phyloP scores from a whole-genome alignment of 2,797 vertebrate species.

The Australoheros facetus region DNA sequence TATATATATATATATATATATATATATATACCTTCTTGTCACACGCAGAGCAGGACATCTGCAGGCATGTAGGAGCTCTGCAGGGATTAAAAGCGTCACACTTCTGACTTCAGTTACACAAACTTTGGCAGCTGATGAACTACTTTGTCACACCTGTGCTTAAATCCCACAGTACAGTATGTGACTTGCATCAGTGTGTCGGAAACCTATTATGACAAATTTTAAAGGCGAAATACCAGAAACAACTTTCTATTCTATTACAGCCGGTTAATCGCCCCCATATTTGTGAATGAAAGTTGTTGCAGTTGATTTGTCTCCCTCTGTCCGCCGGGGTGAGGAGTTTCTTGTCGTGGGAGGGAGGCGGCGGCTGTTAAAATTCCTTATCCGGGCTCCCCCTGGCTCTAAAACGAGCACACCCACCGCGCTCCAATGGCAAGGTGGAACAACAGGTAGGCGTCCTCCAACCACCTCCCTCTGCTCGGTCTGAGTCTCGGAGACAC shows the following conservation, averaged over 20 bases:
- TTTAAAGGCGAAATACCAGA: neutral
- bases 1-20: too few relatives aligned
- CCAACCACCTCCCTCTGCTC: neutral
- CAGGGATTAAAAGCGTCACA: conserved; percentile 40
- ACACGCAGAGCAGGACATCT: conserved; percentile 14
- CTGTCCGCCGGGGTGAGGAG: neutral
- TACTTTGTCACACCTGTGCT: neutral
- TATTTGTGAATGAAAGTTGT: conserved; percentile 51
- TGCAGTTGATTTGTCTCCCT: conserved; percentile 20
- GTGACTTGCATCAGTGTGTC: neutral
- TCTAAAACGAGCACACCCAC: conserved; percentile 29
- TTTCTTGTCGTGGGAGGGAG: neutral
- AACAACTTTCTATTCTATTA: neutral
- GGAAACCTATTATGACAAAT: neutral
- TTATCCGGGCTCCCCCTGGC: conserved; percentile 12
- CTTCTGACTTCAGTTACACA: conserved; percentile 39
- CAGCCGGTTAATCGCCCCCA: neutral
- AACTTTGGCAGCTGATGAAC: conserved; percentile 18
- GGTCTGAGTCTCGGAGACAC: neutral
- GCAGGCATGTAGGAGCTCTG: conserved; percentile 20
- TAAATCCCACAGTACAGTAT: neutral
- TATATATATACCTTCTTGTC: neutral
- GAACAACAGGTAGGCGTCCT: conserved; percentile 73
- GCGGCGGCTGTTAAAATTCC: neutral
- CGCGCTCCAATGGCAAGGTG: conserved; percentile 52